A percentile compares a stretch with the other conserved stretches of the same genome.
These are phyloP conservation scores for Lindbergichthys nudifrons DNA, from an alignment of 2,797 vertebrate genomes.

Conservation along the genomic window DNA sequence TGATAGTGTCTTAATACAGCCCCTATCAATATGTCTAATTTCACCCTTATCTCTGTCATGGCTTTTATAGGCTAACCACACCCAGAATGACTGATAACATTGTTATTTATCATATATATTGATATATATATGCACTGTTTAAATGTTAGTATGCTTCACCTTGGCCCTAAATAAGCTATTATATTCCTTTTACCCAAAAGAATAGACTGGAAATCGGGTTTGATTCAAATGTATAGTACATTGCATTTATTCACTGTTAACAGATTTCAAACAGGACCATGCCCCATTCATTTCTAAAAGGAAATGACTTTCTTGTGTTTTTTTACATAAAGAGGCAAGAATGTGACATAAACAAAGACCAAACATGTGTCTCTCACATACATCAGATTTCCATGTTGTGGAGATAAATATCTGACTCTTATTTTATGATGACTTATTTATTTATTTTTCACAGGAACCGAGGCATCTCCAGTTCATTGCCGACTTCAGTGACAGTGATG, in stretches of 20 bases:
- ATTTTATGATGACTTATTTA: constrained; percentile 35
- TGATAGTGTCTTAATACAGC: constrained; percentile 58
- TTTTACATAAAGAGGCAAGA: not conserved
- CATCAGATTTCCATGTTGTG: not conserved
- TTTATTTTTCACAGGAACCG: constrained; percentile 88
- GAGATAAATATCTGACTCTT: constrained; percentile 7
- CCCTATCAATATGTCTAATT: constrained; percentile 57
- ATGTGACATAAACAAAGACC: not conserved
- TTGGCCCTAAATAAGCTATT: not conserved
- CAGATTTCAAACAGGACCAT: not conserved
- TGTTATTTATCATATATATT: constrained; percentile 5
- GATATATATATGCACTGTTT: constrained; percentile 26
- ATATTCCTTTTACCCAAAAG: not conserved
- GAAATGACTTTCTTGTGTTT: not conserved
- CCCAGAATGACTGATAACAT: constrained; percentile 49
- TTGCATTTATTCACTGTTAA: not conserved
- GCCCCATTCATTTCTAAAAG: not conserved
- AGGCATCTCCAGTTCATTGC: constrained; percentile 97
- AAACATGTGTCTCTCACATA: not conserved
- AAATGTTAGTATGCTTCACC: constrained; percentile 4
- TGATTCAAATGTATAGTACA: not conserved
- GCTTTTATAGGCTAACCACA: constrained; percentile 53
- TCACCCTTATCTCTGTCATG: constrained; percentile 53
- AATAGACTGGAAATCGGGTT: constrained; percentile 1
- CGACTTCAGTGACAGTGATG: constrained; percentile 93